Base-by-base conservation (phyloP, 2,113 vertebrate species). In the Isichthys henryi region DNA sequence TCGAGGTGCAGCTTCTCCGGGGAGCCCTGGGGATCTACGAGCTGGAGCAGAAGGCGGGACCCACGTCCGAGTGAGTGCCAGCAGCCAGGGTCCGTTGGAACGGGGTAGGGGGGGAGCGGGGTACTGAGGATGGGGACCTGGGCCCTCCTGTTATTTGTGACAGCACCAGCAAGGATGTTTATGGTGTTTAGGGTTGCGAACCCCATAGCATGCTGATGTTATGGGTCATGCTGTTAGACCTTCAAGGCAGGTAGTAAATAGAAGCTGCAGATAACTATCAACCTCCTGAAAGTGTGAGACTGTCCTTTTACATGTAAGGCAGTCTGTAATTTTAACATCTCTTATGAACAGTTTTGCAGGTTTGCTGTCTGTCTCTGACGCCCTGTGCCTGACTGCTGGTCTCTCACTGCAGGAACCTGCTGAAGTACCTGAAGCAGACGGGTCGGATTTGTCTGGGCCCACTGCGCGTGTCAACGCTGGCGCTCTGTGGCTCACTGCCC, bases 1-100 rank as follows among this genome's bases (percentile, higher is more conserved):
- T 99, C 87, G 98, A 99, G 95, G 97, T 99, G 43, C 98, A 99
- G 93, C 96, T 99, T 84, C 94, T 99, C 83, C 97, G 98, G 94
- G 97, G 97, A 31, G 97, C 97, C 1, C 96, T 99, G 0, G 97
- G 96, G 74, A 94, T 98, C 92, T 96, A 97, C 91, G 97, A 97
- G 39, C 97, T 96, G 91, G 98, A 99, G 74, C 97, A 97, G 88
- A 97, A 93, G 95, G 92, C 95, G 94, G 93, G 97, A 88, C 92
- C 96, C 43, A 94, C 95, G 87, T 96, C 97, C 0, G 98, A 99
- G 98, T 99, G 94, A 97, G 97, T 95, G 77, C 5, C 27, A 0
- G 4, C 15, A 1, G 13, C 17, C 1, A 13, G 70, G 66, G n/a
- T n/a, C 66, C 1, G 2, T 74, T 13, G 27, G 66, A 27, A 8